Evolutionary conservation across 2,888 invertebrate species (phyloP), one percentile per base, ranked within the genome.

Genomic region (Diplazon laetatorius): DNA sequence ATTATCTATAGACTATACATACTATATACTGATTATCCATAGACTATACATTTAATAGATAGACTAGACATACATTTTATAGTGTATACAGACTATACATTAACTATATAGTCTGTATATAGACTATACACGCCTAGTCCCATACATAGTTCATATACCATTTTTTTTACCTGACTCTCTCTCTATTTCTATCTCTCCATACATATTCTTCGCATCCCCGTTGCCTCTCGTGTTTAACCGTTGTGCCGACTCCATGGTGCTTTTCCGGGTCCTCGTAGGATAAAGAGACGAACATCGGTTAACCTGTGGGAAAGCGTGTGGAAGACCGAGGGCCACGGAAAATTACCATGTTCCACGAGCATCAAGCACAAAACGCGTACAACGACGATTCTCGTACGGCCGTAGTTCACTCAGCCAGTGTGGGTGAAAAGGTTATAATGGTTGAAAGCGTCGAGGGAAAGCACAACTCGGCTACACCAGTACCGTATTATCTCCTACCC

Each of bases 271-370:
- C 25, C n/a, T 4, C n/a, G 55, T 14, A 39, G 62, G 42, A 71
- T 71, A 71, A 52, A 42, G 66, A 75, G 63, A n/a, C n/a, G 60
- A 78, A 75, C 78, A 78, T 75, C 75, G 71, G 78, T 78, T 78
- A 78, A 75, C 75, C 75, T 55, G 48, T 57, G 74, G 57, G 55
- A 65, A 78, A 75, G 70, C 66, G 52, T 14, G 52, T 50, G 66
- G 39, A 71, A 75, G 75, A 75, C 71, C 71, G 63, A 62, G 55
- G 63, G 55, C 39, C 35, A 60, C 60, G 62, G 71, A 75, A 78
- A 78, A 78, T 78, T 75, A 78, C 75, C 78, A 71, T 78, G 70
- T 71, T 62, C 66, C 75, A 55, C 55, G 70, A 25, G 52, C 68
- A 59, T 55, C 50, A 52, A 55, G 75, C 62, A 78, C 70, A 78